Evolutionary conservation across 2,888 invertebrate species (phyloP), one percentile per base, ranked within the genome.

Genomic region (Nemotelus nigrinus): DNA sequence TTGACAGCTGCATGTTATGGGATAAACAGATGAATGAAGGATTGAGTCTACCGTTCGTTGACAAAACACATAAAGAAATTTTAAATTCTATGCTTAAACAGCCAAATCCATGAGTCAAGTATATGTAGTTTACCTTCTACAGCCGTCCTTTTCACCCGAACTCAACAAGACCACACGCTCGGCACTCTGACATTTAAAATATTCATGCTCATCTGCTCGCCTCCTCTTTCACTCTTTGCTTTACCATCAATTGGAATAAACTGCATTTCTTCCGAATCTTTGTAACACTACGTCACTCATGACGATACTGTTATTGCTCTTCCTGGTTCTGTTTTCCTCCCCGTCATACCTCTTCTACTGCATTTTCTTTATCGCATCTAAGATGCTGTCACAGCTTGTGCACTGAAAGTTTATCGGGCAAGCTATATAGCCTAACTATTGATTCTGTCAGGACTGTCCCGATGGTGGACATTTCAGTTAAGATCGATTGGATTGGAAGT

Each of bases 401-500:
- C 63, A 53, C 70, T 70, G 55, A 70, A 70, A 70, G 55, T 70
- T 70, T 70, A 47, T 55, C 70, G 55, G 47, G 25, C 70, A 3
- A 10, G 10, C 3, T 41, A 70, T 53, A 7, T 48, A 70, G 70
- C 53, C 25, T 44, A 41, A 50, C 60, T 74, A 74, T 60, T 74
- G 74, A 74, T 63, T 60, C 65, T 65, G 76, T 76, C 76, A 53
- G 45, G 60, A 65, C 80, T 81, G 81, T 81, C 82, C 81, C 81
- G 72, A 80, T 80, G 81, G 81, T 81, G 81, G 82, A 82, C 81
- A 76, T 81, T 81, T 81, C 81, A 80, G 79, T 78, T 80, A 80
- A 81, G 82, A 82, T 82, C 82, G 82, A 82, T 82, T 81, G 82
- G 81, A 82, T 82, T 82, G 82, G 81, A 81, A 82, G 81, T 82